These are phyloP conservation scores for Parnassius mnemosyne DNA, from an alignment of 2,888 invertebrate genomes.

Conservation along the genomic window DNA sequence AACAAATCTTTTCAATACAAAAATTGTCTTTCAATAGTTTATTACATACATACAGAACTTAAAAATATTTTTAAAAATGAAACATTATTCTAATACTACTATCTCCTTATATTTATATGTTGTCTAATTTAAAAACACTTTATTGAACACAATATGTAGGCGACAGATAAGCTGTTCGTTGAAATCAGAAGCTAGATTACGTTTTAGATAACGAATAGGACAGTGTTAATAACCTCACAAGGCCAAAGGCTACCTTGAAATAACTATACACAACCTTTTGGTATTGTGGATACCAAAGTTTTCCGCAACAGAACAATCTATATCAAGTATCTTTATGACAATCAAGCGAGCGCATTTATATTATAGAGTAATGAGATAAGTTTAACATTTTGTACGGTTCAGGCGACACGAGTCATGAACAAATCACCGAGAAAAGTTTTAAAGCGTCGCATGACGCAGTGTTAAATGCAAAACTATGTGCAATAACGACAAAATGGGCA, in stretches of 20 bases:
- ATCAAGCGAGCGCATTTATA: slow-evolving; percentile 53
- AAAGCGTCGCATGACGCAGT: slow-evolving; percentile 36
- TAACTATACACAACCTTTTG: slow-evolving; percentile 76
- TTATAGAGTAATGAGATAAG: slow-evolving; percentile 43
- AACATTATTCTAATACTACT: not conserved
- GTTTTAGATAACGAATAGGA: slow-evolving; percentile 61
- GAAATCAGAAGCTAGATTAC: slow-evolving; percentile 69
- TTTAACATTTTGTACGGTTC: slow-evolving; percentile 48
- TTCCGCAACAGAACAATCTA: slow-evolving; percentile 67
- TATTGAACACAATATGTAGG: slow-evolving; percentile 35
- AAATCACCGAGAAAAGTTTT: slow-evolving; percentile 47
- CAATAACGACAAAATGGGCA: slow-evolving; percentile 65
- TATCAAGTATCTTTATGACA: slow-evolving; percentile 71
- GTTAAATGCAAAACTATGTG: slow-evolving; percentile 42
- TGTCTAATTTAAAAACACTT: slow-evolving; percentile 33
- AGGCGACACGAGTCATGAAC: slow-evolving; percentile 44
- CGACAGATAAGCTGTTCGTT: slow-evolving; percentile 35
- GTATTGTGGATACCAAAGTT: slow-evolving; percentile 69
- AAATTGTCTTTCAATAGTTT: too few relatives aligned
- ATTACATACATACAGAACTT: too few relatives aligned
- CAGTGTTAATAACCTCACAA: slow-evolving; percentile 71
- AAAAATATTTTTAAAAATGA: too few relatives aligned
- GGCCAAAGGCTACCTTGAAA: slow-evolving; percentile 66
- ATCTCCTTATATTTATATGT: slow-evolving; percentile 27
- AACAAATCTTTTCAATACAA: too few relatives aligned